Evolutionary conservation across 2,113 vertebrate species (phyloP).

Genomic region (Microtus richardsoni): DNA sequence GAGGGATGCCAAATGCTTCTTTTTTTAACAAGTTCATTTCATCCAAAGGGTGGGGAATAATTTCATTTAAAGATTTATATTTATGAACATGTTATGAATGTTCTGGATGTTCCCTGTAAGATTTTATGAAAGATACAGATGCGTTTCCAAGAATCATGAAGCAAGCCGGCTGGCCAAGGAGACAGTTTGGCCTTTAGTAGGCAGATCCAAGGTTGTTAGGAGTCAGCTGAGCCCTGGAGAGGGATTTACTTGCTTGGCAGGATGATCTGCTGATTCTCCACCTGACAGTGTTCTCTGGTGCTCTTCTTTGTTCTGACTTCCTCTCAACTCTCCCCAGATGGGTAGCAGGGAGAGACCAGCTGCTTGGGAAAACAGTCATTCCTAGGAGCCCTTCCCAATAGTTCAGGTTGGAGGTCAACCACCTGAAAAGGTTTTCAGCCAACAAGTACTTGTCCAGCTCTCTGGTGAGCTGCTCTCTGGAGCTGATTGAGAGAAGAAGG

Average conservation of each 20-base stretch:
- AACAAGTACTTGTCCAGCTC: slow-evolving; percentile 74
- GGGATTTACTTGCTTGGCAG: slow-evolving; percentile 29
- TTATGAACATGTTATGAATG: slow-evolving; percentile 81
- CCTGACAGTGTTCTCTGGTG: slow-evolving; percentile 63
- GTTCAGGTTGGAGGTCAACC: slow-evolving; percentile 80
- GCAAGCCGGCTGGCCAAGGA: slow-evolving; percentile 67
- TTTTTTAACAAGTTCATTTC: slow-evolving; percentile 74
- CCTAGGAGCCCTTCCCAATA: slow-evolving; percentile 64
- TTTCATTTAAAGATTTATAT: slow-evolving; percentile 81
- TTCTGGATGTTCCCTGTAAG: slow-evolving; percentile 80
- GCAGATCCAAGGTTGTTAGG: slow-evolving; percentile 60
- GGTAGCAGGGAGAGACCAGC: slow-evolving; percentile 69
- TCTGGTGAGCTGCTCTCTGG: slow-evolving; percentile 71
- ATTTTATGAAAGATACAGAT: slow-evolving; percentile 80
- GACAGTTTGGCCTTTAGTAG: slow-evolving; percentile 63
- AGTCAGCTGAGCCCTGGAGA: slow-evolving; percentile 38
- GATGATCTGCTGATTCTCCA: slow-evolving; percentile 59
- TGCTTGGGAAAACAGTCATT: slow-evolving; percentile 73
- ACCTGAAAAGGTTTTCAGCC: slow-evolving; percentile 78
- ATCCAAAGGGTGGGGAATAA: slow-evolving; percentile 69
- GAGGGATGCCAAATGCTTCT: slow-evolving; percentile 85
- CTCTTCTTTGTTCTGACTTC: slow-evolving; percentile 63
- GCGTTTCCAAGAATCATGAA: slow-evolving; percentile 77
- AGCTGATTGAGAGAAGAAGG: slow-evolving; percentile 66
- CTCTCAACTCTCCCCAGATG: slow-evolving; percentile 59